A percentile compares a stretch with the other conserved stretches of the same genome.
Conservation (phyloP, 2,113 vertebrate genomes). For the Tichodroma muraria region DNA sequence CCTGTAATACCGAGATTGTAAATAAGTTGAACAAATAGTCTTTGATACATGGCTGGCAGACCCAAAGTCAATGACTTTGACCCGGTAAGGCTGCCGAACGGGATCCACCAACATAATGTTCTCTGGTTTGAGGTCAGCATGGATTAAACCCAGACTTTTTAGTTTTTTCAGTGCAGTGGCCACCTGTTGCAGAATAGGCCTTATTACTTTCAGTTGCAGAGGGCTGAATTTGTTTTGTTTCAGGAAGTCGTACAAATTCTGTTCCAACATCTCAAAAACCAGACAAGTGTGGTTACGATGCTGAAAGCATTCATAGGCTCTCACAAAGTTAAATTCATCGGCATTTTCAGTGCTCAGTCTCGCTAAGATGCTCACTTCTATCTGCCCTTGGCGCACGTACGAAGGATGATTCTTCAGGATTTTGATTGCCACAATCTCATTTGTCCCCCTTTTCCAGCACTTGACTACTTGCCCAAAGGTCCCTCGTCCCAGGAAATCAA, state of each 20-base stretch:
- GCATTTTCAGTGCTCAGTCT: conserved; percentile 95
- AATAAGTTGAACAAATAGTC: conserved; percentile 98
- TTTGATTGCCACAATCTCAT: conserved; percentile 94
- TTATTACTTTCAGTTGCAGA: conserved; percentile 94
- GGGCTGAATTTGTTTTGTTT: conserved; percentile 99
- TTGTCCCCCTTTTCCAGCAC: conserved; percentile 97
- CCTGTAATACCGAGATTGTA: conserved; percentile 99
- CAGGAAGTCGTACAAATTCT: conserved; percentile 97
- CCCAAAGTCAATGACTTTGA: conserved; percentile 99
- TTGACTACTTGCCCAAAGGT: conserved; percentile 98
- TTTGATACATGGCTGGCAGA: conserved; percentile 99
- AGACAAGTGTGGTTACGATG: conserved; percentile 96
- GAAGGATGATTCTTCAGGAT: conserved; percentile 98
- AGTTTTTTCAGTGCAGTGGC: conserved; percentile 97
- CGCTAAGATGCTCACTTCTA: conserved; percentile 96
- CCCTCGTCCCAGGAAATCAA: conserved; percentile 96
- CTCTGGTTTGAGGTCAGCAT: conserved; percentile 98
- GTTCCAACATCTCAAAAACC: conserved; percentile 99
- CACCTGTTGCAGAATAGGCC: conserved; percentile 97
- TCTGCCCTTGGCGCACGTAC: conserved; percentile 95
- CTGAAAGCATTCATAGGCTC: conserved; percentile 97
- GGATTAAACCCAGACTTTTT: conserved; percentile 97
- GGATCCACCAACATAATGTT: conserved; percentile 99
- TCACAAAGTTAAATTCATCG: conserved; percentile 96
- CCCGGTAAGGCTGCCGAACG: conserved; percentile 92